Evolutionary conservation across 1,140 invertebrate species (phyloP).

Genomic region (Drosophila parvula): DNA sequence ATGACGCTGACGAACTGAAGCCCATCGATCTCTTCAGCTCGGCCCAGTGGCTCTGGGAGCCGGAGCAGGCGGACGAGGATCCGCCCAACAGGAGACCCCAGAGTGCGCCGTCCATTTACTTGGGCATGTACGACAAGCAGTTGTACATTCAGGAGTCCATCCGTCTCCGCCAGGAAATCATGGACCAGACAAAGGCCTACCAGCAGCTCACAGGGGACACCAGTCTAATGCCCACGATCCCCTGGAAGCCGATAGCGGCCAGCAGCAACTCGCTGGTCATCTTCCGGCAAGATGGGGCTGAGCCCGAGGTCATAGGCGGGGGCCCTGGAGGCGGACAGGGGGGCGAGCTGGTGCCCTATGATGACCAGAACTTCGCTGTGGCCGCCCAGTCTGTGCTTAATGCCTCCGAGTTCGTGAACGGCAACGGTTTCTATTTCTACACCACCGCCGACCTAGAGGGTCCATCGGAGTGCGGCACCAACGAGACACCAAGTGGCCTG

Average conservation of each 20-base stretch:
- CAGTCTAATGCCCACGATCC: constrained; percentile 85
- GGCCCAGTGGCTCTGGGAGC: constrained; percentile 84
- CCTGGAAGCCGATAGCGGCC: constrained; percentile 89
- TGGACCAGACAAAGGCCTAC: constrained; percentile 63
- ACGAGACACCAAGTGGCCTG: constrained; percentile 41
- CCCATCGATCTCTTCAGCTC: constrained; percentile 90
- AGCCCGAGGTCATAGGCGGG: constrained; percentile 38
- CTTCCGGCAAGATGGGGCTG: constrained; percentile 69
- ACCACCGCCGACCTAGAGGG: constrained; percentile 80
- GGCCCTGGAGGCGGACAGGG: constrained; percentile 37
- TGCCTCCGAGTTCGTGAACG: constrained; percentile 89
- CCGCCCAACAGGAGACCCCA: constrained; percentile 36
- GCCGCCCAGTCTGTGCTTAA: constrained; percentile 89
- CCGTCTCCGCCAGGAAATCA: constrained; percentile 81
- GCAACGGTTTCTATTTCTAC: constrained; percentile 89
- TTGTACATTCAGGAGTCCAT: constrained; percentile 88
- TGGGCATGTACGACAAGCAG: constrained; percentile 93
- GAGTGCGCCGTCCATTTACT: constrained; percentile 88
- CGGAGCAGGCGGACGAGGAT: constrained; percentile 63
- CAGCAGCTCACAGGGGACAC: constrained; percentile 80
- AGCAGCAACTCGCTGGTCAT: constrained; percentile 76
- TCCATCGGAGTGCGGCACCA: constrained; percentile 54
- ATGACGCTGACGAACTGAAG: constrained; percentile 86
- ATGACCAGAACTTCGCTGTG: constrained; percentile 76
- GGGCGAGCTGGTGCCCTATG: constrained; percentile 70